Base-by-base conservation (phyloP, 2,888 invertebrate genomes). In the Polymixis flavicincta region DNA sequence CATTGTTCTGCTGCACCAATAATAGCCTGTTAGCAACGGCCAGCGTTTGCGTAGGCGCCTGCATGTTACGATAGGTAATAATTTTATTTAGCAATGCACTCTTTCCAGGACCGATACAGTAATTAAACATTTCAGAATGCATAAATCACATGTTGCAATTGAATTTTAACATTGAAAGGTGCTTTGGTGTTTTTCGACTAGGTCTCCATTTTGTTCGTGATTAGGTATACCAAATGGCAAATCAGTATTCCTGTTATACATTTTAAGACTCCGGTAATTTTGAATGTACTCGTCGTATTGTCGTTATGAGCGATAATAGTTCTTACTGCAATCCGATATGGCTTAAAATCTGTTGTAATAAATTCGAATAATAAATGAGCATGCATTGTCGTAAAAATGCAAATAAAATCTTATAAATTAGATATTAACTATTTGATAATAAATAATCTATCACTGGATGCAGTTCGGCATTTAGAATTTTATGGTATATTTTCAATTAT, bases 1-100 rank as follows among this genome's bases (percentile, higher is more conserved):
- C 87, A 94, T 94, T 95, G 89, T 92, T 90, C 89, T 88, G 91
- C 87, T 93, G 93, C 92, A 94, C 92, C 93, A 92, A 93, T 93
- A 92, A 92, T 92, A 93, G 91, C 89, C 87, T 84, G 90, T 79
- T 83, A 86, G 86, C 84, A 82, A 84, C 82, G 77, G 76, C 74
- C 59, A 85, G 81, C 83, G 86, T 87, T 89, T 89, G 91, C 89
- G 91, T 91, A 89, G 89, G 89, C 86, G 85, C 73, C 71, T 80
- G 73, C 75, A 84, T 73, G 67, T 64, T 71, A 76, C 68, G 45
- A 70, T 72, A 74, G 45, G 32, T 45, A 64, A 78, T 82, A 63
- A 74, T 82, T n/a, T n/a, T n/a, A n/a, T n/a, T 81, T 67, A 64
- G 70, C 71, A 74, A 76, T 75, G 54, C 25, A 63, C 42, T 76